These are phyloP conservation scores for Pantherophis vulpinus DNA, from an alignment of 2,797 vertebrate species.

Conservation along the genomic window DNA sequence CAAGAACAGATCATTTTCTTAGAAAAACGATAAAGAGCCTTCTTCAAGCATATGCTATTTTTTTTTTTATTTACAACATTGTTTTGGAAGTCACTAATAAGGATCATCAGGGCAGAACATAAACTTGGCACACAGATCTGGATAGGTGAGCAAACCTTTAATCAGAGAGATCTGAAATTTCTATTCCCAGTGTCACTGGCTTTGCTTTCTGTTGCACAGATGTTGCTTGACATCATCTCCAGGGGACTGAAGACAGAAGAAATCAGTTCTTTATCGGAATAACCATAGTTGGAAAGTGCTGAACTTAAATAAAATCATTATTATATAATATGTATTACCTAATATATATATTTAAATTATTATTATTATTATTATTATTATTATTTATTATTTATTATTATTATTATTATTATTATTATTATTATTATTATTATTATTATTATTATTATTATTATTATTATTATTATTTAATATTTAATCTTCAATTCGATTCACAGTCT, in stretches of 20 bases:
- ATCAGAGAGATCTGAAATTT: conserved; percentile 16
- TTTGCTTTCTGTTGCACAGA: conserved; percentile 12
- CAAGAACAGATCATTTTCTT: conserved; percentile 77
- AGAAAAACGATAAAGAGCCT: conserved; percentile 64
- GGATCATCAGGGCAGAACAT: conserved; percentile 47
- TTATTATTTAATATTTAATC: too few relatives aligned
- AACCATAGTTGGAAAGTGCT: conserved; percentile 44
- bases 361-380: too few relatives aligned
- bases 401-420: too few relatives aligned
- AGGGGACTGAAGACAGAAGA: conserved; percentile 11
- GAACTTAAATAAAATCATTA: conserved; percentile 62
- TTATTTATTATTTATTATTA: too few relatives aligned
- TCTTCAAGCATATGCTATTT: conserved; percentile 67
- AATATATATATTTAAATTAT: too few relatives aligned
- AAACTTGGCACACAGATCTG: conserved; percentile 31
- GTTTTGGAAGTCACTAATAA: conserved; percentile 62
- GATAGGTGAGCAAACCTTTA: conserved; percentile 51
- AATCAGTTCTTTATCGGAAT: conserved; percentile 18
- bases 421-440: too few relatives aligned
- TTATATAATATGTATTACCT: too few relatives aligned
- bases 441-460: too few relatives aligned
- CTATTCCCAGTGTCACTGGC: background rate
- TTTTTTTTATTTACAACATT: conserved; percentile 61
- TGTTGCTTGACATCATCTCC: conserved; percentile 4
- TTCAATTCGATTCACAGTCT: too few relatives aligned